Evolutionary conservation across 2,113 vertebrate species (phyloP).

Genomic region (Sphaerodactylus townsendi): DNA sequence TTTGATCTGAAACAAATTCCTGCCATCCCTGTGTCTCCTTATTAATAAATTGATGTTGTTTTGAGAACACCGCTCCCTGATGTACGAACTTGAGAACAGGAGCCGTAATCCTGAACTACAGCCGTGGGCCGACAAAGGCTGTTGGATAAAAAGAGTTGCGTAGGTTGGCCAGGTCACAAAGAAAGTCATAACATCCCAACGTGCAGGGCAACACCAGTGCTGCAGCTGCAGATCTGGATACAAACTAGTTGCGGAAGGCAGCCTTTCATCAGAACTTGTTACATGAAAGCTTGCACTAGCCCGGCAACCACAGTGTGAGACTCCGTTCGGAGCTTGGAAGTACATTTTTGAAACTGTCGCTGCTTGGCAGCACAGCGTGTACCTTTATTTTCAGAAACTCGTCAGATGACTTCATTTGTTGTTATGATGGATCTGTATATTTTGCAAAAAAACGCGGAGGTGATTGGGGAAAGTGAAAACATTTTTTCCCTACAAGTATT

Average conservation of each 20-base stretch:
- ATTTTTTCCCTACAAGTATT: background rate
- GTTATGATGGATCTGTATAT: background rate
- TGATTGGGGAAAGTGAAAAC: background rate
- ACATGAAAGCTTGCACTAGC: background rate
- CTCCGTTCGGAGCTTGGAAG: background rate
- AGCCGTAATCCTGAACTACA: too few relatives aligned
- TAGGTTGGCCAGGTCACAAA: too few relatives aligned
- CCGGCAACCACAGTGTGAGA: background rate
- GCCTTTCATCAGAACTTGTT: background rate
- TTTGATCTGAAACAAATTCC: too few relatives aligned
- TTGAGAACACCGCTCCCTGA: too few relatives aligned
- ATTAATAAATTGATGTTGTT: too few relatives aligned
- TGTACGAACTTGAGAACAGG: too few relatives aligned
- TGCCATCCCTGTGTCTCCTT: too few relatives aligned
- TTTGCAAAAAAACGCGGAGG: background rate
- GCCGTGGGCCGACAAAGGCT: too few relatives aligned
- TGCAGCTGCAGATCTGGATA: background rate
- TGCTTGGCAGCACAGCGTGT: background rate
- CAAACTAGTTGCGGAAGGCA: background rate
- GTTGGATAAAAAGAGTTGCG: too few relatives aligned
- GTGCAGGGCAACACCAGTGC: too few relatives aligned
- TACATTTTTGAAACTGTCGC: rapidly evolving
- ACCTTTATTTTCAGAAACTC: background rate
- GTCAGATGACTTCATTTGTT: background rate
- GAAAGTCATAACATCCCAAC: too few relatives aligned